phyloP scores from a whole-genome alignment of 2,888 invertebrate genomes.

The Catocala fraxini region DNA sequence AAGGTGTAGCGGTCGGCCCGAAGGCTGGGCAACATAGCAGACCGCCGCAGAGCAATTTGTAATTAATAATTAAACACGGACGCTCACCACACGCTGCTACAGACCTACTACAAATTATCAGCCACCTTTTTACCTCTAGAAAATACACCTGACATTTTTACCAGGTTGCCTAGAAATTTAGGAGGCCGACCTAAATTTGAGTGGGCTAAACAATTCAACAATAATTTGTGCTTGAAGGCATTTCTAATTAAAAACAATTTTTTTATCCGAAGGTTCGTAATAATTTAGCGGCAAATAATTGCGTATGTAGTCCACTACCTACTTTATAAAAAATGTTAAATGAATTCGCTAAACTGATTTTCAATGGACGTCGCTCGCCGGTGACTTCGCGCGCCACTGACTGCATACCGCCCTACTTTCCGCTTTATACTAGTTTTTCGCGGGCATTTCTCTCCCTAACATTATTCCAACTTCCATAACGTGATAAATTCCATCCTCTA shows the following conservation, averaged over 20 bases:
- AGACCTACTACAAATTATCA: neutral
- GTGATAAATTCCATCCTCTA: neutral
- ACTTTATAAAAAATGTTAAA: no score
- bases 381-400: neutral
- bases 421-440: neutral
- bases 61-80: neutral
- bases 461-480: conserved; percentile 1
- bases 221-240: neutral
- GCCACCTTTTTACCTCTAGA: neutral
- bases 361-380: neutral
- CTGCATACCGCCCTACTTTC: neutral
- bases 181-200: neutral
- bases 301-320: no score
- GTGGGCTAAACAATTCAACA: neutral
- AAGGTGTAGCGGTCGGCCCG: neutral
- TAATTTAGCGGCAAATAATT: neutral
- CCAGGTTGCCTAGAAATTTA: no score
- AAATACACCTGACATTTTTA: no score
- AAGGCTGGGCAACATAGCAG: neutral
- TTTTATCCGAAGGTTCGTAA: neutral
- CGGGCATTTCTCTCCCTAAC: neutral
- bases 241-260: neutral
- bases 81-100: neutral
- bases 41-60: neutral
- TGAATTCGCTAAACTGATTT: neutral